phyloP scores from a whole-genome alignment of 1,140 invertebrate species.

The Macrotrachela quadricornifera region DNA sequence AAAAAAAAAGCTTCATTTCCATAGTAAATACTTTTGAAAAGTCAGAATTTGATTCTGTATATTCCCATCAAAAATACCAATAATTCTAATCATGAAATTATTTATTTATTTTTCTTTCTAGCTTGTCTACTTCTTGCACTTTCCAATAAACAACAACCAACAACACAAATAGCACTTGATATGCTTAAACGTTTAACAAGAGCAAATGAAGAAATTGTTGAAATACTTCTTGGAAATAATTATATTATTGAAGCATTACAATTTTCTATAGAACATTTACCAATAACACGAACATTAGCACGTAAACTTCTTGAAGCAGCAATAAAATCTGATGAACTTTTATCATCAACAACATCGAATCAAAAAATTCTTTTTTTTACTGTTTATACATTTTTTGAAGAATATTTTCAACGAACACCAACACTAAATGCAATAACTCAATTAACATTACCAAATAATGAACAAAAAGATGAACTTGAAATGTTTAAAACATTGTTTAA shows the following conservation, averaged over 20 bases:
- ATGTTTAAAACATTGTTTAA: too few species aligned
- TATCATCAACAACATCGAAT: too few species aligned
- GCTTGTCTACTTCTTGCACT: conserved; percentile 71
- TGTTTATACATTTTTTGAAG: too few species aligned
- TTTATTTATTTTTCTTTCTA: conserved; percentile 35
- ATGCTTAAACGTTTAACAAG: conserved; percentile 66
- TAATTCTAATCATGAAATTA: conserved; percentile 15
- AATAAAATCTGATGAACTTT: conserved; percentile 14
- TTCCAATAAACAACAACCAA: conserved; percentile 58
- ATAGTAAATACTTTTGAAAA: too few species aligned
- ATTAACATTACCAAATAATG: too few species aligned
- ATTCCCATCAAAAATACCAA: too few species aligned
- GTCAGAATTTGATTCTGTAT: too few species aligned
- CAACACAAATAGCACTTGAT: conserved; percentile 70
- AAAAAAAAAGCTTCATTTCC: too few species aligned
- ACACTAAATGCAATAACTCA: too few species aligned
- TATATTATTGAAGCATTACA: conserved; percentile 45
- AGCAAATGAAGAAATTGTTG: conserved; percentile 55
- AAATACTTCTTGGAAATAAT: conserved; percentile 49
- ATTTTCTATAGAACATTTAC: conserved; percentile 35
- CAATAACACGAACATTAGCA: conserved; percentile 44
- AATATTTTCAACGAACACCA: too few species aligned
- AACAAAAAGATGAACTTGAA: too few species aligned
- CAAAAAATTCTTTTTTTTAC: too few species aligned
- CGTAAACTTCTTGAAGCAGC: conserved; percentile 68